Base-by-base conservation (phyloP, 2,113 vertebrate species). In the Danionella cerebrum region DNA sequence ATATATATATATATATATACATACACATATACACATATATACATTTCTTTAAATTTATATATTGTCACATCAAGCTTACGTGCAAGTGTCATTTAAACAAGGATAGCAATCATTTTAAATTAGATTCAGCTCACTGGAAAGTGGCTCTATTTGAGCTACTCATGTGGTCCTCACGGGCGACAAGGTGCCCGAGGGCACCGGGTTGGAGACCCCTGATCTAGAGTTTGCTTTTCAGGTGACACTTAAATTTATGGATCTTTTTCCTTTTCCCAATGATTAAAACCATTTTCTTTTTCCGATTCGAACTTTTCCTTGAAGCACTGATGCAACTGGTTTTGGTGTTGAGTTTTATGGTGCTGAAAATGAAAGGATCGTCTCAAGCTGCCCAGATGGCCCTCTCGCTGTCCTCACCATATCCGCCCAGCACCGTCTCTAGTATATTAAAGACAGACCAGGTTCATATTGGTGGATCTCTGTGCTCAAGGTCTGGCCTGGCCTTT, bases 361-460 rank as follows among this genome's bases (percentile, higher is more conserved):
- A 77, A 58, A 69, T 57, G 58, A 67, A 71, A 70, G 52, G 68
- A 25, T 62, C 29, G 29, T 62, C 48, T 70, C 55, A n/a, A 68
- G 68, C 55, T 48, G 19, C 31, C 63, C 72, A 67, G 44, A 70
- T 70, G 72, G 68, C 36, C 67, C 63, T 45, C 1, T 31, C 4
- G 4, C 48, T 62, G 72, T 57, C 57, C 57, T 69, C 51, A 16
- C 9, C 13, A 27, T 63, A 65, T 58, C 52, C 39, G 45, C 52
- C 29, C 42, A 13, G 19, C 50, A 45, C 52, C 38, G 50, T 67
- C 75, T 75, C 59, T 58, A 18, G 29, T 73, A 52, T 74, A 72
- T 78, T 78, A 77, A 66, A 67, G 54, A 65, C 78, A 73, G 75
- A 55, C 75, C 31, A 65, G 41, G 41, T 58, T 67, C 72, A 59